Evolutionary conservation across 2,888 invertebrate genomes (phyloP), one percentile per base, ranked within the genome.

Genomic region (Pyrrhosoma nymphula): DNA sequence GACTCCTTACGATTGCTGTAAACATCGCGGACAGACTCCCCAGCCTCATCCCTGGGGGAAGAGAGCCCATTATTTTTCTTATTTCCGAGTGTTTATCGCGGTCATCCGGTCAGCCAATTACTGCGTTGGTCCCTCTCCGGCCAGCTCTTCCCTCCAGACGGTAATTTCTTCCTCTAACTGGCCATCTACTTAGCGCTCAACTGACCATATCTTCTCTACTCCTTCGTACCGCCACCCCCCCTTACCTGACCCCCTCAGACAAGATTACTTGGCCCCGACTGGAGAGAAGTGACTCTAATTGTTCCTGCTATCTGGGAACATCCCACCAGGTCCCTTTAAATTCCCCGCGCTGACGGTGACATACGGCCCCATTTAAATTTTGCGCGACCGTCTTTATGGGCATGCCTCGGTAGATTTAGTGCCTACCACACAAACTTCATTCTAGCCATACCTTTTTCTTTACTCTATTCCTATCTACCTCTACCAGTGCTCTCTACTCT

Each of bases 161-260:
- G 18, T 82, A 82, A 82, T 82, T 82, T 82, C 82, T n/a, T 35
- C 82, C 35, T 18, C 82, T 35, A 82, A 82, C 82, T 35, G 82
- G 82, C 35, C 82, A 82, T 82, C 82, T 82, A 35, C 82, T 82
- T 82, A 82, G 82, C 82, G 82, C 82, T 82, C 82, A 82, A 82
- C 30, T 82, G 82, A 6, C 82, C 82, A 35, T 82, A 82, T 82
- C 82, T 82, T 35, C 82, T 82, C 35, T n/a, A 16, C 47, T 35
- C 16, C 69, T 69, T 26, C 69, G 18, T 26, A 69, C 69, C 82
- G 69, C 69, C 26, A 35, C 82, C 82, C 35, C 35, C 35, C 82
- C 35, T 26, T 3, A 23, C 82, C 82, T 82, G 35, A 82, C 35
- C 69, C 69, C 82, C 82, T 82, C 35, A 35, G 30, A 82, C 35